These are phyloP conservation scores for Hipparchia semele DNA, from an alignment of 2,888 invertebrate genomes.

Conservation along the genomic window DNA sequence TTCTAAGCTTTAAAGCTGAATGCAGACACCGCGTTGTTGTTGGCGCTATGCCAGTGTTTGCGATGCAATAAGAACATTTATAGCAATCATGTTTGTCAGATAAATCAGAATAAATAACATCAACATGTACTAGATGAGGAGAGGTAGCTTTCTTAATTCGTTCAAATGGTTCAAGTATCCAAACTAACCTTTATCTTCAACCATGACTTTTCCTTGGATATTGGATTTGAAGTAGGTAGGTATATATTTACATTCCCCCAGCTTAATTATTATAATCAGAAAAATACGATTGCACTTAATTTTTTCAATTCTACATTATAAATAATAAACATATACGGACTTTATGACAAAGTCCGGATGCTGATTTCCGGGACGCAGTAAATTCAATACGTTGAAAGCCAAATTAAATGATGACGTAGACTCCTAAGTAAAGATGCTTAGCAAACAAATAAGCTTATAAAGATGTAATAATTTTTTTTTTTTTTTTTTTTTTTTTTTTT, in stretches of 20 bases:
- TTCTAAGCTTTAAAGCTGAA: background rate
- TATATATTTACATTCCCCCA: too few species aligned
- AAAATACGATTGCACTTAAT: too few species aligned
- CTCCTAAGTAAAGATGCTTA: background rate
- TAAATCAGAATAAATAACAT: background rate
- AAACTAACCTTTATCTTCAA: too few species aligned
- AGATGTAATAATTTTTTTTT: too few species aligned
- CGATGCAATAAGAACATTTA: conserved; percentile 3
- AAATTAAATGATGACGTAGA: background rate
- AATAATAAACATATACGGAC: background rate
- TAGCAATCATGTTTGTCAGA: background rate
- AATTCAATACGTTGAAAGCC: background rate
- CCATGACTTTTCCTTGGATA: too few species aligned
- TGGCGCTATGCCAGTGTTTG: conserved; percentile 2
- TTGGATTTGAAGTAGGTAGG: too few species aligned
- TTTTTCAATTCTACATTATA: background rate
- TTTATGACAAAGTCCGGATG: conserved; percentile 1
- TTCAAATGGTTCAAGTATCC: too few species aligned
- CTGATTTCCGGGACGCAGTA: background rate
- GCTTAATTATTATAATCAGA: too few species aligned
- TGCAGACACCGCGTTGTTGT: conserved; percentile 4
- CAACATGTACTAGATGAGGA: background rate
- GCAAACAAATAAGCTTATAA: too few species aligned
- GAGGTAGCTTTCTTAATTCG: too few species aligned
- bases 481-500: too few species aligned